Base-by-base conservation (phyloP, 2,888 invertebrate species). In the Ernsta delagoae region DNA sequence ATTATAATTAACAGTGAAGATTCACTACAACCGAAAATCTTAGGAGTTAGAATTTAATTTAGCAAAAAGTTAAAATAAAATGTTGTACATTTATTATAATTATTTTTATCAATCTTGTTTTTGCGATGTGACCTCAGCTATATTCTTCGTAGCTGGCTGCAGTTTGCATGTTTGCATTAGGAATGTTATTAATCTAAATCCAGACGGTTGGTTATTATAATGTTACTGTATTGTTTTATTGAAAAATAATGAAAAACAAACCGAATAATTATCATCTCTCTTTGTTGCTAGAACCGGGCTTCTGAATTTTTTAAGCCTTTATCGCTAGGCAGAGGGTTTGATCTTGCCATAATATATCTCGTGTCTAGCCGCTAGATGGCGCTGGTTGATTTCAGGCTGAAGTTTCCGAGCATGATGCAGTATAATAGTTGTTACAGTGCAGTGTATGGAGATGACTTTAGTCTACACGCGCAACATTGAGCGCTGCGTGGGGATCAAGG, bases 401-500 rank as follows among this genome's bases (percentile, higher is more conserved):
- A 56, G 34, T 56, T 24, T 7, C 45, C 62, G 67, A 67, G 6
- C 12, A 67, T 43, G 36, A 60, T 59, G 24, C 34, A 16, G 12
- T 24, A 43, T 54, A 41, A 41, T 50, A 54, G 59, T 48, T 57
- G 61, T 43, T 12, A 48, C 6, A 16, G 53, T 62, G 62, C 62
- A 48, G 41, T 67, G 78, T 88, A 87, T 89, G 81, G 74, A 80
- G 75, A 73, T 79, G 75, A 82, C 86, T 81, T 88, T 85, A 87
- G 75, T 77, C 78, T 87, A 87, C 90, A 90, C 90, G 89, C 89
- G 89, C 89, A 78, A 79, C 79, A 81, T 79, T 79, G 83, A 78
- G 81, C 80, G 78, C 82, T 86, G 90, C 89, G 92, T 89, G 91
- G 88, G 87, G 92, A 92, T 91, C 92, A 93, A 93, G 92, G 92